Percentiles rank a stretch among this genome's conserved stretches.
Conservation (phyloP, 1,140 invertebrate species). For the Anastatus disparis region DNA sequence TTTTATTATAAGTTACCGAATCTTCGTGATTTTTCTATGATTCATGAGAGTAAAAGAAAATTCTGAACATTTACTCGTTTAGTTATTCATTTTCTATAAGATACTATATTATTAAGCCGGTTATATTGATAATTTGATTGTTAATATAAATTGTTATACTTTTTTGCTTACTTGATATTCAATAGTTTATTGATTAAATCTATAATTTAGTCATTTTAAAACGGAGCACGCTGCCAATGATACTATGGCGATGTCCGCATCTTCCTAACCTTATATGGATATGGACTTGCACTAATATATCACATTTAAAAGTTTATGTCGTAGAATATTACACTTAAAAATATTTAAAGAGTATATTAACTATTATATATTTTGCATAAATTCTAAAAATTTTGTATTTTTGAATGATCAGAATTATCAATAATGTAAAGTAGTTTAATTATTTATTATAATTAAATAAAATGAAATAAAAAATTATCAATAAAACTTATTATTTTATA, state of each 20-base stretch:
- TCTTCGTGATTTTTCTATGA: neutral
- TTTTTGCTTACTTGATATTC: too few relatives aligned
- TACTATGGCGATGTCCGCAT: neutral
- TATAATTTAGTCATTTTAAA: neutral
- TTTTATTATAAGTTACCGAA: neutral
- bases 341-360: neutral
- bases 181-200: neutral
- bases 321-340: neutral
- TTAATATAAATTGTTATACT: neutral
- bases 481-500: slow-evolving; percentile 61
- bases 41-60: neutral
- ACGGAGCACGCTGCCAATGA: neutral
- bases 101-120: neutral
- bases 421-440: neutral
- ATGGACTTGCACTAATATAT: slow-evolving; percentile 40
- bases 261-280: slow-evolving; percentile 59
- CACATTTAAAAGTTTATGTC: neutral
- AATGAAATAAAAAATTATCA: neutral
- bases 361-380: neutral
- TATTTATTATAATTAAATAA: neutral
- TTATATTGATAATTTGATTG: neutral
- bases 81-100: neutral
- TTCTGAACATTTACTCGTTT: neutral
- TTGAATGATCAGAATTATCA: neutral
- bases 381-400: neutral